Base-by-base conservation (phyloP, 2,113 vertebrate genomes). In the Delphinapterus leucas region DNA sequence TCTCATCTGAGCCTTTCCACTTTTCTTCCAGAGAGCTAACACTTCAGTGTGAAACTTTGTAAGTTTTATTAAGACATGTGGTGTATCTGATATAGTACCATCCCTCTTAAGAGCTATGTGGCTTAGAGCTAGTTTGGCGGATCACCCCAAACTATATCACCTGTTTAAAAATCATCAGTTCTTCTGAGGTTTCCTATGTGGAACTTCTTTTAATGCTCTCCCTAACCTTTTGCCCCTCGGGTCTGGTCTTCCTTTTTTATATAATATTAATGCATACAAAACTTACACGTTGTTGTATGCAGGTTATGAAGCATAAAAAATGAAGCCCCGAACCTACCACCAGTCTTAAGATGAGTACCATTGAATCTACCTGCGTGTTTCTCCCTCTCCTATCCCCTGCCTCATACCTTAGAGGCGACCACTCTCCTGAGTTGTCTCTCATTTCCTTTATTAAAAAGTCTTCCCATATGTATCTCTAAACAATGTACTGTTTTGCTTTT, bases 1-100 rank as follows among this genome's bases (percentile, higher is more conserved):
- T 80, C 73, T 97, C 97, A 81, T 65, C 60, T 90, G 65, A 83
- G 77, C 80, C 60, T 97, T 95, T 76, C 58, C 47, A 76, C 3
- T 85, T 82, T 76, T 92, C 41, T 84, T 81, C 71, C 41, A 94
- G 88, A 95, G 41, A 90, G 49, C 83, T 95, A 73, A 74, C 44
- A 36, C 60, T 86, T 88, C 31, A 68, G 5, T 65, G 31, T 91
- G 53, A 68, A 84, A 88, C 77, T 89, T 47, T 74, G 33, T 89
- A 87, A 90, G 68, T 84, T 68, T 70, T 89, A 49, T 68, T 87
- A 84, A 90, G 63, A 79, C 31, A 11, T 44, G 31, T 28, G 67
- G 20, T 47, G 7, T 93, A 61, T 96, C 58, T 93, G 60, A n/a
- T 65, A 61, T 4, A 86, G 60, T 79, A 58, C 44, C 31, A 3